phyloP scores from a whole-genome alignment of 2,797 vertebrate species.

The Leptodactylus fallax region DNA sequence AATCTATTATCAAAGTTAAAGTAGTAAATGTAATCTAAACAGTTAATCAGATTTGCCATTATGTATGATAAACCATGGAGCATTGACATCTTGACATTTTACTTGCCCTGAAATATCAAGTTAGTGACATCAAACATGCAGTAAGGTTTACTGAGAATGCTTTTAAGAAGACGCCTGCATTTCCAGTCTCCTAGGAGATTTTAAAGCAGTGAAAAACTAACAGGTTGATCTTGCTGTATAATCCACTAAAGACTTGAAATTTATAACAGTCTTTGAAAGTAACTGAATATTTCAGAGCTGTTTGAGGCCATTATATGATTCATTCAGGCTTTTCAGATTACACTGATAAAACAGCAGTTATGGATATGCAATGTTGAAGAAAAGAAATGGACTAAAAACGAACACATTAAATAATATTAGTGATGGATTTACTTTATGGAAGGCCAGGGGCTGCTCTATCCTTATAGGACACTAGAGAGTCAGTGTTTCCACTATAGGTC shows the following conservation, averaged over 20 bases:
- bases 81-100: constrained; percentile 40
- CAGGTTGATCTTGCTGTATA: constrained; percentile 56
- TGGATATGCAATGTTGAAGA: neutral
- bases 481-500: neutral
- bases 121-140: constrained; percentile 37
- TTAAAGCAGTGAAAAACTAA: constrained; percentile 46
- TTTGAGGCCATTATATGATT: constrained; percentile 60
- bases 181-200: constrained; percentile 51
- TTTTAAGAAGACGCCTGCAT: constrained; percentile 21
- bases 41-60: constrained; percentile 32
- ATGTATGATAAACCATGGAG: neutral
- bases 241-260: constrained; percentile 59
- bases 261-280: constrained; percentile 58
- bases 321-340: constrained; percentile 56
- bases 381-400: neutral
- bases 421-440: neutral
- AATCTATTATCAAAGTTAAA: constrained; percentile 3
- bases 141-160: constrained; percentile 30
- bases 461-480: neutral
- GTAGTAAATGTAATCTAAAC: neutral
- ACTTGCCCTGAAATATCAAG: constrained; percentile 4
- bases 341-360: constrained; percentile 35
- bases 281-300: constrained; percentile 59
- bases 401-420: constrained; percentile 38
- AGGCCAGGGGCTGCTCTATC: neutral